Evolutionary conservation across 2,797 vertebrate species (phyloP).

Genomic region (Masticophis lateralis): DNA sequence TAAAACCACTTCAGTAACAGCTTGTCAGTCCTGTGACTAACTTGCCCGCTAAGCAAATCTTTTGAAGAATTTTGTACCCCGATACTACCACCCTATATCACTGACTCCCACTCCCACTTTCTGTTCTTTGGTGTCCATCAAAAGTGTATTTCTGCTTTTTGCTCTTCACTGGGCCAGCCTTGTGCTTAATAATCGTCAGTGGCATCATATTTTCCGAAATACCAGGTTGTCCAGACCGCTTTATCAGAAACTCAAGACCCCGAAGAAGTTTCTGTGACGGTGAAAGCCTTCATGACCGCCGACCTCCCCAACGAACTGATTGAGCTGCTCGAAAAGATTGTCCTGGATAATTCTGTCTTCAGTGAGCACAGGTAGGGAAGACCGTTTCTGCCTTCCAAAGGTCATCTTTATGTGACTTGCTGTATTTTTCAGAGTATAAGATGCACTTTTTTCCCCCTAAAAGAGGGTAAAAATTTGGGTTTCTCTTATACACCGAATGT

Average conservation of each 20-base stretch:
- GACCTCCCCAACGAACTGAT: constrained; percentile 85
- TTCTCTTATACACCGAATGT: no score
- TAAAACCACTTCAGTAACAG: background rate
- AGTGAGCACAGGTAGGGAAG: constrained; percentile 83
- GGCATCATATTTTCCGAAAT: background rate
- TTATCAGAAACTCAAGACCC: constrained; percentile 86
- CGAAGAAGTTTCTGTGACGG: constrained; percentile 86
- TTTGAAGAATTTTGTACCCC: background rate
- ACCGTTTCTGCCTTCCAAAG: fast-evolving
- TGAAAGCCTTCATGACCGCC: constrained; percentile 89
- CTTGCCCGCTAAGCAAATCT: no score
- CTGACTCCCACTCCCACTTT: background rate
- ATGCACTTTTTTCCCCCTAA: no score
- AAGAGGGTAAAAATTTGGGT: no score
- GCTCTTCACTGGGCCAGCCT: background rate
- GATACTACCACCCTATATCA: no score
- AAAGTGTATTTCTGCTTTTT: no score
- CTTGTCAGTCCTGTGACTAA: background rate
- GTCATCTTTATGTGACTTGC: background rate
- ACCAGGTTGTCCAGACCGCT: constrained; percentile 77
- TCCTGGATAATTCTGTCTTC: constrained; percentile 88
- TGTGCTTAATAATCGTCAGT: background rate
- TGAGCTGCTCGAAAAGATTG: constrained; percentile 87
- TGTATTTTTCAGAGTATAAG: no score
- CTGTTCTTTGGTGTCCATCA: background rate